Percentiles rank a stretch among this genome's conserved stretches.
Conservation (phyloP, 2,797 vertebrate species). For the Margarornis squamiger region DNA sequence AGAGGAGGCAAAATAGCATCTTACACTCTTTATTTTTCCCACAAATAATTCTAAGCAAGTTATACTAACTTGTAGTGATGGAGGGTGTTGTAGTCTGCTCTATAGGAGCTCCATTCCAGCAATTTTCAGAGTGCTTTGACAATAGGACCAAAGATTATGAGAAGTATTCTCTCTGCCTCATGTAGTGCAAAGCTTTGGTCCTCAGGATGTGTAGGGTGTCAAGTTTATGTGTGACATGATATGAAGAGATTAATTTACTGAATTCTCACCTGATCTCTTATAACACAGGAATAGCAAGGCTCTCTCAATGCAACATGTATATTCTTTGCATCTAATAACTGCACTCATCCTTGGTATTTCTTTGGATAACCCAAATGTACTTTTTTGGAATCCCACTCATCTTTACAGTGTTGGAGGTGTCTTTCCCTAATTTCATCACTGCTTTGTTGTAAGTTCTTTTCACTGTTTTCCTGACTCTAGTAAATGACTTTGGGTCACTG, state of each 20-base stretch:
- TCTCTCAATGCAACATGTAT: background rate
- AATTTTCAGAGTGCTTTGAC: background rate
- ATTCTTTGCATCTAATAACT: background rate
- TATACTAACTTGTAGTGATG: background rate
- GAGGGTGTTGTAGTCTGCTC: background rate
- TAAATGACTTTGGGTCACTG: background rate
- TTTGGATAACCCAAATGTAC: background rate
- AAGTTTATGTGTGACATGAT: background rate
- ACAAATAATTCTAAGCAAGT: constrained; percentile 2
- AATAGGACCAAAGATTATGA: background rate
- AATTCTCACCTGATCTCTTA: background rate
- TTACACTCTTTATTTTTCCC: background rate
- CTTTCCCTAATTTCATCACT: background rate
- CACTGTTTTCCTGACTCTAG: background rate
- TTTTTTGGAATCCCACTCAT: background rate
- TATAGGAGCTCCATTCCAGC: background rate
- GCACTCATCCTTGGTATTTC: background rate
- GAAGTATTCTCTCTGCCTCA: background rate
- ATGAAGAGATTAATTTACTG: background rate
- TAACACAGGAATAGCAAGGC: background rate
- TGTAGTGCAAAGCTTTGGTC: background rate
- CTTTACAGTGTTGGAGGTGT: background rate
- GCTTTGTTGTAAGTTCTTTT: background rate
- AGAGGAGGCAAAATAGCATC: background rate
- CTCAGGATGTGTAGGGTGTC: background rate